Conservation (phyloP, 2,888 invertebrate species). For the Lasioglossum villosulum region DNA sequence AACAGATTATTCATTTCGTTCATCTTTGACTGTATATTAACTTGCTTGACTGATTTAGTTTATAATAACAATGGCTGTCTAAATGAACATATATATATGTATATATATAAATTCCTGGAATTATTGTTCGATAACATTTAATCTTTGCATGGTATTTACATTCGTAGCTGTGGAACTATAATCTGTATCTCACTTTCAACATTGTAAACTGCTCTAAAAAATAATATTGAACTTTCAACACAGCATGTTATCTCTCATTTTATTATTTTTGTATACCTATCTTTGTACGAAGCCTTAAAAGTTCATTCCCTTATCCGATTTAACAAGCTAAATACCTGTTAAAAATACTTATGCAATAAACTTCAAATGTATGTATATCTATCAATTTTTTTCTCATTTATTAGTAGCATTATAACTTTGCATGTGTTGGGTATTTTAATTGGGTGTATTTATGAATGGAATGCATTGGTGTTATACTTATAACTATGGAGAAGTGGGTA, state of each 20-base stretch:
- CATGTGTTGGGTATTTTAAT: conserved; percentile 52
- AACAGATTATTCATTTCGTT: conserved; percentile 26
- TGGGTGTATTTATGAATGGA: conserved; percentile 41
- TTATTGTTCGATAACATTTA: conserved; percentile 15
- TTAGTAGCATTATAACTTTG: conserved; percentile 51
- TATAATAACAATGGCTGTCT: conserved; percentile 21
- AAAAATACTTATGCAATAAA: conserved; percentile 20
- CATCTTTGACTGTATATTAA: conserved; percentile 11
- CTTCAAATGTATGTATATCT: conserved; percentile 13
- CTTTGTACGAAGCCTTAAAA: conserved; percentile 33
- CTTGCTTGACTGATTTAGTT: conserved; percentile 24
- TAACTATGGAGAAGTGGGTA: conserved; percentile 45
- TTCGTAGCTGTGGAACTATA: not conserved
- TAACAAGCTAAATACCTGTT: conserved; percentile 23
- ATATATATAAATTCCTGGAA: not conserved
- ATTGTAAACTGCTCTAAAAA: conserved; percentile 8
- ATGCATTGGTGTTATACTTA: conserved; percentile 49
- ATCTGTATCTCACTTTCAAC: not conserved
- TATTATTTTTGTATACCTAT: conserved; percentile 16
- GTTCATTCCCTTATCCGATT: conserved; percentile 33
- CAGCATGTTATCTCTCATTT: conserved; percentile 29
- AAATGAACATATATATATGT: conserved; percentile 11
- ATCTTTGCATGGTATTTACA: conserved; percentile 38
- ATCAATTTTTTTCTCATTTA: conserved; percentile 32
- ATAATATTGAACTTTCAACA: conserved; percentile 19